These are phyloP conservation scores for Pentamera pediparva DNA, from an alignment of 53 echinoderm and acorn worm genomes.

Conservation along the genomic window DNA sequence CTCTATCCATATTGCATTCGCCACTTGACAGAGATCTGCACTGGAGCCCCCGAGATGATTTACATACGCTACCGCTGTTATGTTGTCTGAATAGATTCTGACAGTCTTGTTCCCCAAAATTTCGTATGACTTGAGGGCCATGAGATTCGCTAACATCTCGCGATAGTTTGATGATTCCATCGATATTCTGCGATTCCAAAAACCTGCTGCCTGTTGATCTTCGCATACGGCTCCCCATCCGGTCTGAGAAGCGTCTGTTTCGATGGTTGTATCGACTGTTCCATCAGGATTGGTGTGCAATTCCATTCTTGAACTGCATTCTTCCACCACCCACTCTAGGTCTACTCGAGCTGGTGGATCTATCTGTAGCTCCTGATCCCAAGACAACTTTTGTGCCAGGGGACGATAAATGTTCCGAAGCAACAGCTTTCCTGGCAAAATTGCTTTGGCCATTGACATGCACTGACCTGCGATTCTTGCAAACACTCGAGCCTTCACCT, in stretches of 20 bases:
- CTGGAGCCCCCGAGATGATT: slow-evolving; percentile 29
- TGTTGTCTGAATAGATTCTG: slow-evolving; percentile 32
- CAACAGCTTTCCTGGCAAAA: slow-evolving; percentile 23
- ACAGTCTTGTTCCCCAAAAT: slow-evolving; percentile 25
- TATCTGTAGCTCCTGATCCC: background rate
- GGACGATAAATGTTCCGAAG: slow-evolving; percentile 12
- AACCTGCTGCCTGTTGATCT: background rate
- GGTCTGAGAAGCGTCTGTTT: background rate
- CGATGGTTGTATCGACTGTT: background rate
- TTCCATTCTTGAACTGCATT: background rate
- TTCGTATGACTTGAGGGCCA: slow-evolving; percentile 33
- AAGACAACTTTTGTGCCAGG: background rate
- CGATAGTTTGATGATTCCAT: slow-evolving; percentile 38
- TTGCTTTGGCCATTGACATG: slow-evolving; percentile 19
- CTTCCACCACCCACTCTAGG: slow-evolving; percentile 2
- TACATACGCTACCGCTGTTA: slow-evolving; percentile 19
- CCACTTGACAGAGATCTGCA: slow-evolving; percentile 6
- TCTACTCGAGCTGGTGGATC: background rate
- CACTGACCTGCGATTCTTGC: slow-evolving; percentile 38
- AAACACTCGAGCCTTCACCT: background rate
- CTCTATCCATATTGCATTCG: slow-evolving; percentile 27
- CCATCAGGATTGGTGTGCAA: background rate
- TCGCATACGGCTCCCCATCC: background rate
- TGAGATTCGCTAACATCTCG: slow-evolving; percentile 32
- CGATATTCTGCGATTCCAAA: slow-evolving; percentile 31